Evolutionary conservation across 2,113 vertebrate species (phyloP).

Genomic region (Lepus americanus): DNA sequence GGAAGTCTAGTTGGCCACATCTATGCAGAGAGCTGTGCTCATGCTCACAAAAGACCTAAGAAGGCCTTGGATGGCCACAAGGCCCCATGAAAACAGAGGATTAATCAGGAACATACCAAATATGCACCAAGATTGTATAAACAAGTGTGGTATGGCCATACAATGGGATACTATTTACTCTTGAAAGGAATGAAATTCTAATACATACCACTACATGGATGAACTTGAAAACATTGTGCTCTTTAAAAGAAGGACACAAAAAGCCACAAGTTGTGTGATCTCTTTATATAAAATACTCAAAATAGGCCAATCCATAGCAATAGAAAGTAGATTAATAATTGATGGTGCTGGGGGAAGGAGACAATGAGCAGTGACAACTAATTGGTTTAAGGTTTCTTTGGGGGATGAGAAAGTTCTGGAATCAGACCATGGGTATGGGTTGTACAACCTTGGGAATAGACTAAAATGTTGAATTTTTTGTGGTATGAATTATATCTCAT

Average conservation of each 20-base stretch:
- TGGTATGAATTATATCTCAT: neutral
- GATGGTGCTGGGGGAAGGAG: neutral
- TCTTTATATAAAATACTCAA: neutral
- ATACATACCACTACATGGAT: neutral
- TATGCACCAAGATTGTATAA: neutral
- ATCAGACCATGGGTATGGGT: neutral
- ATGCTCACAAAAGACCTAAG: neutral
- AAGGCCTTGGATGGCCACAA: neutral
- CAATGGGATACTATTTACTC: neutral
- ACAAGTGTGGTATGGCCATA: neutral
- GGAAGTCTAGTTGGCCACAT: neutral
- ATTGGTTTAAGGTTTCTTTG: neutral
- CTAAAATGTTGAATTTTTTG: neutral
- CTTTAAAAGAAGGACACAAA: neutral
- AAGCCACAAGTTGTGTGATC: neutral
- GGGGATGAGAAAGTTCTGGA: slow-evolving; percentile 20
- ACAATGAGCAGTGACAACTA: neutral
- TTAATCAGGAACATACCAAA: neutral
- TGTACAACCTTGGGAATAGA: neutral
- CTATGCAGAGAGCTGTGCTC: neutral
- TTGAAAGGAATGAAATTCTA: slow-evolving; percentile 30
- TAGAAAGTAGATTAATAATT: neutral
- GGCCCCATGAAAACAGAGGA: neutral
- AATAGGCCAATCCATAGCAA: neutral
- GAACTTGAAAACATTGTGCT: neutral